Percentiles rank a stretch among this genome's conserved stretches.
Conservation (phyloP, 2,113 vertebrate genomes). For the Engystomops pustulosus region DNA sequence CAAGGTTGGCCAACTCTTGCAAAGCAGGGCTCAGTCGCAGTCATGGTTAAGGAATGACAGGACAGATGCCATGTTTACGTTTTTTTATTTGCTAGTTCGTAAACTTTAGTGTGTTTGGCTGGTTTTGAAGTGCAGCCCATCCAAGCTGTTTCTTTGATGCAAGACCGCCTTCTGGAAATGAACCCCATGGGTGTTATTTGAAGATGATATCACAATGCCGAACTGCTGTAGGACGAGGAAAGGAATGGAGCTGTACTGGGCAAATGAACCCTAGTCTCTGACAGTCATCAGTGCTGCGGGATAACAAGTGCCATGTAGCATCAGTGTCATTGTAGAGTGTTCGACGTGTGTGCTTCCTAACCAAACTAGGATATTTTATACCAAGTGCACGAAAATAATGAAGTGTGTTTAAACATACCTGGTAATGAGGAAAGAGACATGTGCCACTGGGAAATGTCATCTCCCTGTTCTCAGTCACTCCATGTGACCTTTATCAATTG, state of each 20-base stretch:
- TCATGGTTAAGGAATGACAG: slow-evolving; percentile 3
- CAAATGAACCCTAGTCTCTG: not conserved
- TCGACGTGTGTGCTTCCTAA: not conserved
- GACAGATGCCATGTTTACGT: slow-evolving; percentile 36
- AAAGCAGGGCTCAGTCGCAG: slow-evolving; percentile 13
- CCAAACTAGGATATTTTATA: not conserved
- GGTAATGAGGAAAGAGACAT: slow-evolving; percentile 33
- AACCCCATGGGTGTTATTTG: slow-evolving; percentile 10
- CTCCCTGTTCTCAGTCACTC: slow-evolving; percentile 15
- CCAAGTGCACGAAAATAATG: slow-evolving; percentile 28
- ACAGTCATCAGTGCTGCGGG: slow-evolving; percentile 28
- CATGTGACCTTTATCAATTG: slow-evolving; percentile 40
- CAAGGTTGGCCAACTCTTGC: slow-evolving; percentile 36
- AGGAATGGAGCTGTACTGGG: not conserved
- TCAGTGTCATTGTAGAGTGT: slow-evolving; percentile 39
- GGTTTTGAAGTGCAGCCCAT: slow-evolving; percentile 27
- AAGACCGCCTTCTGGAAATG: slow-evolving; percentile 21
- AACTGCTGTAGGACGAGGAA: slow-evolving; percentile 17
- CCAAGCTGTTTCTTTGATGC: slow-evolving; percentile 29
- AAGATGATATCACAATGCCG: slow-evolving; percentile 17
- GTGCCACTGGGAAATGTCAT: slow-evolving; percentile 44
- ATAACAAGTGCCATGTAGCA: slow-evolving; percentile 39
- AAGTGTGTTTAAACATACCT: slow-evolving; percentile 43
- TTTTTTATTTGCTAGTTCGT: slow-evolving; percentile 27
- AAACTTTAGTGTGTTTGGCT: slow-evolving; percentile 48